Base-by-base conservation (phyloP, 2,888 invertebrate species). In the Ophonus ardosiacus region DNA sequence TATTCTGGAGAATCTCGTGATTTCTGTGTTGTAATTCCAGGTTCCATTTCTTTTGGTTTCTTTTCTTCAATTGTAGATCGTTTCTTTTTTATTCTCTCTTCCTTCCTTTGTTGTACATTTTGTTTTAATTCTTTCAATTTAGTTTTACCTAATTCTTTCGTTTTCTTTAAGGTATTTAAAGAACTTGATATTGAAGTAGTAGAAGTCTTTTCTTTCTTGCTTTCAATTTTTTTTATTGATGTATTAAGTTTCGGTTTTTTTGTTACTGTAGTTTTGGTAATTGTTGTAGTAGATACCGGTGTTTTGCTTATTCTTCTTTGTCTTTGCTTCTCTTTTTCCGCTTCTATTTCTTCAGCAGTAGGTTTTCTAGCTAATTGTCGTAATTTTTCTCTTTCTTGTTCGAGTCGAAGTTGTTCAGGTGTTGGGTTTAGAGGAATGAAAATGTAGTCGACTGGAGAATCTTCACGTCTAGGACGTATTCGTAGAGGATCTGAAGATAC, bases 11-110 rank as follows among this genome's bases (percentile, higher is more conserved):
- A 61, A 38, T 61, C 79, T 78, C 57, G 8, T 7, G 24, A 10
- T 78, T 78, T 56, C 17, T 78, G 31, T n/a, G 18, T 56, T 17
- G 4, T 18, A 71, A 57, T 15, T 74, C 71, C 71, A 82, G 71
- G n/a, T 59, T 61, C 61, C 40, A 38, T 80, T 18, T 80, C 61
- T 40, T 7, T 59, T 38, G 56, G 1, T 31, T 13, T 78, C 61
- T 80, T 61, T 80, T 63, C 61, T 40, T n/a, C 80, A 7, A 15
- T 15, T 57, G 57, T 78, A 7, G 86, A 84, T 51, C 51, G 24
- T 85, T 89, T 89, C 86, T 89, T 89, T 0, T 86, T 82, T 4
- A 89, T 88, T 10, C 63, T 76, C 51, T 74, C 43, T 1, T 84
- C 84, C 63, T 68, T 78, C 56, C 63, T 17, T 63, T 76, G 65